Conservation (phyloP, 2,888 invertebrate species). For the Dryocosmus kuriphilus region DNA sequence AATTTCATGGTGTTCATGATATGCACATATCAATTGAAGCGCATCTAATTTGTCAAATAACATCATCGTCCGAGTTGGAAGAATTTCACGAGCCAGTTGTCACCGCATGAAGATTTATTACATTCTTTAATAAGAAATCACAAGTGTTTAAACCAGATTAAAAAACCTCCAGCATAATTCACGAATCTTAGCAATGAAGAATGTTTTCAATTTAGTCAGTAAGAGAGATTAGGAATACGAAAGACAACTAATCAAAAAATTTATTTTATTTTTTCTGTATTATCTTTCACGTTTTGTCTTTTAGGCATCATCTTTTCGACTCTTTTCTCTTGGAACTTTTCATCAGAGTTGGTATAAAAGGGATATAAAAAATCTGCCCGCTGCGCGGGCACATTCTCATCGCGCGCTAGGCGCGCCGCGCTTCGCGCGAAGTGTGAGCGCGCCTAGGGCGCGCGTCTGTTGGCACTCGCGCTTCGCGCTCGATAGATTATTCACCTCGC, state of each 20-base stretch:
- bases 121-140: background rate
- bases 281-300: background rate
- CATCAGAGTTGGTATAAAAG: background rate
- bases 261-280: background rate
- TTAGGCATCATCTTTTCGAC: background rate
- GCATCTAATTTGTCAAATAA: conserved; percentile 30
- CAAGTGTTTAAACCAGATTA: too few species aligned
- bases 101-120: background rate
- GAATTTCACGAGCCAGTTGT: background rate
- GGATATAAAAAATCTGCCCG: too few species aligned
- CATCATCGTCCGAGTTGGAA: background rate
- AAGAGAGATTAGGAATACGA: background rate
- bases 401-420: too few species aligned
- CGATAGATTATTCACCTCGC: too few species aligned
- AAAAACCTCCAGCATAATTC: too few species aligned
- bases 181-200: too few species aligned
- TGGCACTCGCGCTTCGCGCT: too few species aligned
- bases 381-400: too few species aligned
- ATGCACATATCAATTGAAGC: conserved; percentile 22
- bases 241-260: background rate
- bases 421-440: too few species aligned
- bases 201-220: background rate
- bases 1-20: conserved; percentile 11
- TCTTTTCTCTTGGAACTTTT: background rate
- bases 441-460: too few species aligned